Evolutionary conservation across 1,140 invertebrate species (phyloP).

Genomic region (Calephelis virginiensis): DNA sequence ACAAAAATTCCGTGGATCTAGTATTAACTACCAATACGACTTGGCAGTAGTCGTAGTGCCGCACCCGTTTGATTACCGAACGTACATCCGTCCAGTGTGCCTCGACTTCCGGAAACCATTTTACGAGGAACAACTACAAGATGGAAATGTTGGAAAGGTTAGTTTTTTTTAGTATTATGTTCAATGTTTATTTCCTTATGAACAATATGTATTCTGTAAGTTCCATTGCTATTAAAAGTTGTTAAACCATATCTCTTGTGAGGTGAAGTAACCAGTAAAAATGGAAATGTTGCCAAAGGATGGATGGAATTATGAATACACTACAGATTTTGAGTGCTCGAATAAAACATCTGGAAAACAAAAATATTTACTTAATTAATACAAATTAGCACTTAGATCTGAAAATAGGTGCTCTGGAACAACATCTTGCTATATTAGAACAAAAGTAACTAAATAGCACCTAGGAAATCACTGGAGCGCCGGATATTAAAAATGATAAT

Average conservation of each 20-base stretch:
- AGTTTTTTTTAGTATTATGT: background rate
- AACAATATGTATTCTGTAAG: background rate
- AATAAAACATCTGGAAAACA: too few species aligned
- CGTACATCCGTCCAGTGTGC: conserved; percentile 62
- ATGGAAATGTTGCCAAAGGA: background rate
- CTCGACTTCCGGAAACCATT: conserved; percentile 64
- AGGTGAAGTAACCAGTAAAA: conserved; percentile 20
- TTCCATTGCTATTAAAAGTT: background rate
- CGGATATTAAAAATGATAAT: background rate
- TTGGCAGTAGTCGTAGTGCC: conserved; percentile 58
- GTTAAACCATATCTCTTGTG: conserved; percentile 15
- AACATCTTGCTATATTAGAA: background rate
- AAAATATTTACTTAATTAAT: too few species aligned
- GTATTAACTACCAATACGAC: conserved; percentile 61
- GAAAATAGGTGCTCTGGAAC: too few species aligned
- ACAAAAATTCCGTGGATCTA: conserved; percentile 43
- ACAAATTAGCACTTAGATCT: too few species aligned
- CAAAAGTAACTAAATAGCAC: background rate
- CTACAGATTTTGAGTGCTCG: background rate
- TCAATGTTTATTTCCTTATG: too few species aligned
- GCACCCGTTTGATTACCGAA: conserved; percentile 45
- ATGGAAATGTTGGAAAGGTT: conserved; percentile 49
- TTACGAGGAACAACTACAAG: conserved; percentile 54
- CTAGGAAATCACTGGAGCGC: background rate
- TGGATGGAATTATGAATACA: background rate